Evolutionary conservation across 1,140 invertebrate genomes (phyloP).

Genomic region (Pseudomyrmex sp.): DNA sequence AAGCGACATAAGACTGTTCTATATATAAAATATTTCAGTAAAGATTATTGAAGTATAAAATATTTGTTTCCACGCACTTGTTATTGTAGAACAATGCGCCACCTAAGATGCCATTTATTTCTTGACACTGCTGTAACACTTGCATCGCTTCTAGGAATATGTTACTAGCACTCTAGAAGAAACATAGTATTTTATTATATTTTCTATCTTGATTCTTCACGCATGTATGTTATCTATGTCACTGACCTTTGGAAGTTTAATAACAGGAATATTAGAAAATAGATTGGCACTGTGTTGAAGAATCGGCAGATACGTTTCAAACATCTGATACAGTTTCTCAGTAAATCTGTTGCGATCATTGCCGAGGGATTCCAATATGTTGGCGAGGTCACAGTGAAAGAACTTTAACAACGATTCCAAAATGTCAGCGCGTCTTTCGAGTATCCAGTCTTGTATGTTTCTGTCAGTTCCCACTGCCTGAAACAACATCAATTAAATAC

Average conservation of each 20-base stretch:
- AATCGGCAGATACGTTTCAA: conserved; percentile 93
- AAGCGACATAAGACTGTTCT: too few species aligned
- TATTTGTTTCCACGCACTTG: conserved; percentile 85
- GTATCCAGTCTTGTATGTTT: conserved; percentile 92
- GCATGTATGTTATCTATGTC: neutral
- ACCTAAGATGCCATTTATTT: conserved; percentile 90
- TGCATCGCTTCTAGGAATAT: conserved; percentile 93
- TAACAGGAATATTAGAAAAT: conserved; percentile 91
- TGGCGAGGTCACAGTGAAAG: conserved; percentile 92
- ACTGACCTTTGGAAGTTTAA: conserved; percentile 91
- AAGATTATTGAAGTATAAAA: too few species aligned
- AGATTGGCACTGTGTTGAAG: conserved; percentile 91
- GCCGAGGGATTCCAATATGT: conserved; percentile 87
- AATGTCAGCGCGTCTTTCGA: conserved; percentile 90
- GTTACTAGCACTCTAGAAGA: conserved; percentile 90
- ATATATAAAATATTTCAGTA: conserved; percentile 10
- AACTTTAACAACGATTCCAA: conserved; percentile 90
- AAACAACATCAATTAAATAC: neutral
- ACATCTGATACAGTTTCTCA: conserved; percentile 92
- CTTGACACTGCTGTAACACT: conserved; percentile 91
- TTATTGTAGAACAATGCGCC: conserved; percentile 93
- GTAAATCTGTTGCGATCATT: conserved; percentile 88
- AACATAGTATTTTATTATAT: conserved; percentile 24
- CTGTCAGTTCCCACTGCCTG: conserved; percentile 94
- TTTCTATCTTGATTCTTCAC: too few species aligned